These are phyloP conservation scores for Alethe diademata DNA, from an alignment of 2,113 vertebrate genomes.

Conservation along the genomic window DNA sequence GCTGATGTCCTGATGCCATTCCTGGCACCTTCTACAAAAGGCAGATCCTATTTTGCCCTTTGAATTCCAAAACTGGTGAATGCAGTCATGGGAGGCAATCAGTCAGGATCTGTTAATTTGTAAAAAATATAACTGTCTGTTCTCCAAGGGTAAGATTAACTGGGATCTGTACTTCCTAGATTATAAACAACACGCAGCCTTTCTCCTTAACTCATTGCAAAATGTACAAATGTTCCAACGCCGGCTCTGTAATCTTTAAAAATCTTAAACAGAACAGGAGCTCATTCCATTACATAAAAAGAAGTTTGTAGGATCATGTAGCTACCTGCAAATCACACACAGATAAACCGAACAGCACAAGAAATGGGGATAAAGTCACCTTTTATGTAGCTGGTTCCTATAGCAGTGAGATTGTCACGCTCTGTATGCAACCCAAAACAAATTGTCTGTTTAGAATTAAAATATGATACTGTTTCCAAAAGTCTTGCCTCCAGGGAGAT, in stretches of 20 bases:
- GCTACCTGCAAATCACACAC: constrained; percentile 36
- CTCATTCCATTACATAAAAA: background rate
- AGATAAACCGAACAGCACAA: background rate
- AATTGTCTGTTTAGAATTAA: constrained; percentile 76
- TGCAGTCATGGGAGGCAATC: background rate
- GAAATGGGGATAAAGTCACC: constrained; percentile 21
- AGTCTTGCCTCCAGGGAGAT: constrained; percentile 55
- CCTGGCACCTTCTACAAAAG: background rate
- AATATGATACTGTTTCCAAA: constrained; percentile 65
- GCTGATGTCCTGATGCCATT: background rate
- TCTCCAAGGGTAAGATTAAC: constrained; percentile 10
- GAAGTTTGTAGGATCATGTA: background rate
- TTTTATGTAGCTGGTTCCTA: constrained; percentile 48
- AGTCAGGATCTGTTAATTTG: background rate
- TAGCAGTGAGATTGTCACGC: constrained; percentile 51
- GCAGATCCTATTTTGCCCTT: background rate
- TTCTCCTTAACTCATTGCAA: constrained; percentile 21
- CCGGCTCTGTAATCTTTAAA: constrained; percentile 14
- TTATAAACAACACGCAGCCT: background rate
- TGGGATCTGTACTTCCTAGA: constrained; percentile 1
- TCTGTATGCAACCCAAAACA: constrained; percentile 71
- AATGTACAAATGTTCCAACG: background rate
- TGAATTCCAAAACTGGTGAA: background rate
- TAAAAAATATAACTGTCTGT: background rate
- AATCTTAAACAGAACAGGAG: background rate